phyloP scores from a whole-genome alignment of 2,888 invertebrate species.

The Lasius platythorax region DNA sequence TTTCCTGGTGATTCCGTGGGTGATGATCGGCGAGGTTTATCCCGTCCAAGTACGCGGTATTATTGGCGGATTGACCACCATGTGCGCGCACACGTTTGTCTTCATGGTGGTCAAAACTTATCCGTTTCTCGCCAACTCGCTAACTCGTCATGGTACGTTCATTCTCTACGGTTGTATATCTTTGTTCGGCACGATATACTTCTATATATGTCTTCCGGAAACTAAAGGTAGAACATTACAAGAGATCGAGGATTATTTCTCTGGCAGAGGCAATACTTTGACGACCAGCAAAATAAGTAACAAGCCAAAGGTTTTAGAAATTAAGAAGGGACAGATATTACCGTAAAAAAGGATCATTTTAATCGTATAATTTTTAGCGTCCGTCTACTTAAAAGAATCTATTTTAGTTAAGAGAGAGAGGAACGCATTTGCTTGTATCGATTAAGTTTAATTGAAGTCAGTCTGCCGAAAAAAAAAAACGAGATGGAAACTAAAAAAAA shows the following conservation, averaged over 20 bases:
- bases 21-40: constrained; percentile 92
- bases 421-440: constrained; percentile 27
- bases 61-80: constrained; percentile 90
- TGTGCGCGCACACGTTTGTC: constrained; percentile 89
- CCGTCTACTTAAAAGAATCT: constrained; percentile 4
- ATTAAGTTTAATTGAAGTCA: not conserved
- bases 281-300: constrained; percentile 80
- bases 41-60: constrained; percentile 90
- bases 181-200: constrained; percentile 88
- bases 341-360: constrained; percentile 67
- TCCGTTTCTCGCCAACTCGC: constrained; percentile 86
- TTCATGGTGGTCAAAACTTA: constrained; percentile 91
- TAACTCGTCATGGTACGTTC: constrained; percentile 89
- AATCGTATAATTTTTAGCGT: not conserved
- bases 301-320: constrained; percentile 77
- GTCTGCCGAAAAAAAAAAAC: not conserved
- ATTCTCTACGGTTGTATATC: constrained; percentile 89
- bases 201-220: constrained; percentile 90
- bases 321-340: constrained; percentile 80
- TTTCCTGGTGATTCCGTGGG: constrained; percentile 91
- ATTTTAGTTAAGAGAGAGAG: not conserved
- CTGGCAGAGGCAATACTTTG: constrained; percentile 88
- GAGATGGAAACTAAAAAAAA: not conserved
- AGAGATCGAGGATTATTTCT: constrained; percentile 91
- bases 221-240: constrained; percentile 90